Conservation (phyloP, 2,888 invertebrate species). For the Folsomia candida region DNA sequence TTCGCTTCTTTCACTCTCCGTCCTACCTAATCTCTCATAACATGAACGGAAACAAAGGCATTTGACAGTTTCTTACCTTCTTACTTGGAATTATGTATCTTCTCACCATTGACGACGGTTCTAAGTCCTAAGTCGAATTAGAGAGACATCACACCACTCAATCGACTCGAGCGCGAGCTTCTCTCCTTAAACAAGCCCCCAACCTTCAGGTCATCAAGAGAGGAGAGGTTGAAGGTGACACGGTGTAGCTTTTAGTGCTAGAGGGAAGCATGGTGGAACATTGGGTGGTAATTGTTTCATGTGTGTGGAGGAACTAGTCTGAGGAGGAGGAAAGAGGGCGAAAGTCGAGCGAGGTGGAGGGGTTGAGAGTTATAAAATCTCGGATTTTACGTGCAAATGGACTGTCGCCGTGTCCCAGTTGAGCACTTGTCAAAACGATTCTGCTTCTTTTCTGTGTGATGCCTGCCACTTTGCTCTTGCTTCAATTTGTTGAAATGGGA, state of each 20-base stretch:
- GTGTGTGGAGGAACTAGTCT: not conserved
- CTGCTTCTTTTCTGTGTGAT: not conserved
- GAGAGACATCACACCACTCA: not conserved
- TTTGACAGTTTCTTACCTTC: not conserved
- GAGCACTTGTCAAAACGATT: constrained; percentile 2
- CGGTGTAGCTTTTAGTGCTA: not conserved
- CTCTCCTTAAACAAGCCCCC: not conserved
- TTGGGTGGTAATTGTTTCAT: not conserved
- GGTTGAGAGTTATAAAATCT: not conserved
- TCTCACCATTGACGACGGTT: not conserved
- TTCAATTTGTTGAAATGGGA: not conserved
- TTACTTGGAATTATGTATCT: not conserved
- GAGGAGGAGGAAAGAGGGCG: not conserved
- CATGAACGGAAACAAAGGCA: not conserved
- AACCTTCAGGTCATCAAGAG: not conserved
- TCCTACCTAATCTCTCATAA: not conserved
- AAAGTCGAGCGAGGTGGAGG: not conserved
- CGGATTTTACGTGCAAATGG: not conserved
- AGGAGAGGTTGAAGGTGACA: too few species aligned
- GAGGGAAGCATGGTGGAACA: not conserved
- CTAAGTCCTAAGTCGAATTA: not conserved
- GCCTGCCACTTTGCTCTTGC: not conserved
- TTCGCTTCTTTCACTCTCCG: not conserved
- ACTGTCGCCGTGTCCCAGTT: not conserved
- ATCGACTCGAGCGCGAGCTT: too few species aligned